These are phyloP conservation scores for Lepidurus couesii DNA, from an alignment of 1,140 invertebrate species.

Conservation along the genomic window DNA sequence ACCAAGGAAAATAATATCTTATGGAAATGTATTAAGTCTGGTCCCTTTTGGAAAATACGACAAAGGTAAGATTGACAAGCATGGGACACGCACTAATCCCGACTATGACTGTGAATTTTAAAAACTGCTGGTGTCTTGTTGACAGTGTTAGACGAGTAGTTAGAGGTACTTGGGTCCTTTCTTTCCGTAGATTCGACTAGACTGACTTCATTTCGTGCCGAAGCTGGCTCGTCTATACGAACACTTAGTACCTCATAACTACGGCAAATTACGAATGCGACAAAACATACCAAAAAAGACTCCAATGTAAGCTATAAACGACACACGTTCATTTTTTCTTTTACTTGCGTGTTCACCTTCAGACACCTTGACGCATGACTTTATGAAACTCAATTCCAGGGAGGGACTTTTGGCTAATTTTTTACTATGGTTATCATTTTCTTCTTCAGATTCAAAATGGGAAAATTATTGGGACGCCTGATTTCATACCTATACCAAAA, in stretches of 20 bases:
- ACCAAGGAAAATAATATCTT: not conserved
- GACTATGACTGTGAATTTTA: not conserved
- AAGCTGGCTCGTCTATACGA: conserved; percentile 1
- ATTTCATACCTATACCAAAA: conserved; percentile 25
- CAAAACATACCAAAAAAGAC: not conserved
- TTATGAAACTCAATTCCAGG: not conserved
- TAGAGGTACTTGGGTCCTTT: conserved; percentile 15
- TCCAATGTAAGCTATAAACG: conserved; percentile 10
- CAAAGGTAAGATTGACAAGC: not conserved
- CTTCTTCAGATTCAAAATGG: conserved; percentile 40
- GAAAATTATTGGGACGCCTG: conserved; percentile 41
- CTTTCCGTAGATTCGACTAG: conserved; percentile 21
- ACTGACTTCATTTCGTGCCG: conserved; percentile 1
- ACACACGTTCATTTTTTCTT: not conserved
- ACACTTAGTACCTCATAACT: conserved; percentile 5
- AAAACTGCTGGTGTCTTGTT: not conserved
- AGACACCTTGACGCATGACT: not conserved
- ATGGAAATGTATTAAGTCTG: not conserved
- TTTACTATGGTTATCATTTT: conserved; percentile 24
- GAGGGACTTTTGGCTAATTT: not conserved
- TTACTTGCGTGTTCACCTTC: not conserved
- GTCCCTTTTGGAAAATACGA: not conserved
- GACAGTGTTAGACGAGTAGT: not conserved
- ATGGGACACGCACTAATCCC: conserved; percentile 1
- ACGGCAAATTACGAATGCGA: conserved; percentile 17